These are phyloP conservation scores for Subanguina moxae DNA, from an alignment of 1,140 invertebrate genomes.

Conservation along the genomic window DNA sequence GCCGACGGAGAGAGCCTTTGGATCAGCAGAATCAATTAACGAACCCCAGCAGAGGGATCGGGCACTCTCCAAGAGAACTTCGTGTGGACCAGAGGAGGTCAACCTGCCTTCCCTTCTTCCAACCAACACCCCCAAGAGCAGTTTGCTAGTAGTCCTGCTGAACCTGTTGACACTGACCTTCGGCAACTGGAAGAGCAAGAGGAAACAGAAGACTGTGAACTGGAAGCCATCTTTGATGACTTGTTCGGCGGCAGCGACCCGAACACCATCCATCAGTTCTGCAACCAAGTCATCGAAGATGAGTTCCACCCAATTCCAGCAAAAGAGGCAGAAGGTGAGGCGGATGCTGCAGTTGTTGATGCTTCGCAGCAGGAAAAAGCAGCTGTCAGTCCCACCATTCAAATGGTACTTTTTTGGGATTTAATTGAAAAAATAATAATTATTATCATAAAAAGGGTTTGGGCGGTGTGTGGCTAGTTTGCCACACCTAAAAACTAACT, in stretches of 20 bases:
- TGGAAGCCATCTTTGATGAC: constrained; percentile 20
- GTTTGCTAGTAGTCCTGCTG: neutral
- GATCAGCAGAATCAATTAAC: constrained; percentile 21
- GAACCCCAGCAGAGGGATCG: constrained; percentile 19
- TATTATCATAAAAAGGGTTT: no score
- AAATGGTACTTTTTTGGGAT: no score
- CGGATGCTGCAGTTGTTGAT: neutral
- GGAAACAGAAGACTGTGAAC: constrained; percentile 11
- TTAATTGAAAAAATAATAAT: no score
- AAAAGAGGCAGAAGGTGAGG: no score
- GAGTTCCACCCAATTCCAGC: neutral
- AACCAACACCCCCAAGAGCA: neutral
- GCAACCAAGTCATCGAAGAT: constrained; percentile 19
- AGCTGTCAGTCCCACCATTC: neutral
- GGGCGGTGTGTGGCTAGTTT: no score
- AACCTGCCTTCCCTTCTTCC: neutral
- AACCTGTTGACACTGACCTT: neutral
- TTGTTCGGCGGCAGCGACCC: constrained; percentile 15
- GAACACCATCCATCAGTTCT: constrained; percentile 11
- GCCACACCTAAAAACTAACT: no score
- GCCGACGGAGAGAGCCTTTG: constrained; percentile 12
- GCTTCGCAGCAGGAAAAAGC: neutral
- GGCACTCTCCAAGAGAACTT: constrained; percentile 3
- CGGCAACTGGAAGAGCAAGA: neutral
- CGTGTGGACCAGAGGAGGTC: neutral